These are phyloP conservation scores for Ptychoptera albimana DNA, from an alignment of 2,888 invertebrate genomes.

Conservation along the genomic window DNA sequence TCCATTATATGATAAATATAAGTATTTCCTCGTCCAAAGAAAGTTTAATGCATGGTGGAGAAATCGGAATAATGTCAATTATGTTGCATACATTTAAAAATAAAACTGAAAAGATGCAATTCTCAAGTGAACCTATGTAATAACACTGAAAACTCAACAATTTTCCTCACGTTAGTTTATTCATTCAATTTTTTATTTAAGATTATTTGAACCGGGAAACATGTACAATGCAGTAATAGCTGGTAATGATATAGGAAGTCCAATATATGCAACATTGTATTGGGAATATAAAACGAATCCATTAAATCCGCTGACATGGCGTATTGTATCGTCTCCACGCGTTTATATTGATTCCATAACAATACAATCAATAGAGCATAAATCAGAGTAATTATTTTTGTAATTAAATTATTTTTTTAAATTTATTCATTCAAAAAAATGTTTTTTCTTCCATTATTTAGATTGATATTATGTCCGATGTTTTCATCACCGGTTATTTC, in stretches of 20 bases:
- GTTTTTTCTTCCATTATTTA: too few relatives aligned
- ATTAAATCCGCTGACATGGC: constrained; percentile 72
- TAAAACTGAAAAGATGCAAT: constrained; percentile 40
- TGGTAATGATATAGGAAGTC: constrained; percentile 47
- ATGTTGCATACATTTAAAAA: constrained; percentile 46
- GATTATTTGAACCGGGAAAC: constrained; percentile 44
- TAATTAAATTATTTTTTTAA: neutral
- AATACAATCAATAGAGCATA: constrained; percentile 55
- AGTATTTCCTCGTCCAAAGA: constrained; percentile 57
- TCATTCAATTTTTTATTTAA: neutral
- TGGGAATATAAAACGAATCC: constrained; percentile 67
- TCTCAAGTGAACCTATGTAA: constrained; percentile 36
- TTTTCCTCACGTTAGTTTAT: too few relatives aligned
- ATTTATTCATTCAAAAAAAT: too few relatives aligned
- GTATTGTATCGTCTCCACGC: constrained; percentile 54
- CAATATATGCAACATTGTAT: constrained; percentile 50
- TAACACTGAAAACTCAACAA: neutral
- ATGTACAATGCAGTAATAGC: constrained; percentile 50
- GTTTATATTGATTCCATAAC: constrained; percentile 56
- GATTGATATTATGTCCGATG: neutral
- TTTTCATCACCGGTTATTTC: neutral
- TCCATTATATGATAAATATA: constrained; percentile 61
- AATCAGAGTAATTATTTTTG: constrained; percentile 35
- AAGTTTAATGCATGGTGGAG: constrained; percentile 58
- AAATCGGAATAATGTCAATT: constrained; percentile 56